Base-by-base conservation (phyloP, 2,113 vertebrate genomes). In the Corythoichthys intestinalis region DNA sequence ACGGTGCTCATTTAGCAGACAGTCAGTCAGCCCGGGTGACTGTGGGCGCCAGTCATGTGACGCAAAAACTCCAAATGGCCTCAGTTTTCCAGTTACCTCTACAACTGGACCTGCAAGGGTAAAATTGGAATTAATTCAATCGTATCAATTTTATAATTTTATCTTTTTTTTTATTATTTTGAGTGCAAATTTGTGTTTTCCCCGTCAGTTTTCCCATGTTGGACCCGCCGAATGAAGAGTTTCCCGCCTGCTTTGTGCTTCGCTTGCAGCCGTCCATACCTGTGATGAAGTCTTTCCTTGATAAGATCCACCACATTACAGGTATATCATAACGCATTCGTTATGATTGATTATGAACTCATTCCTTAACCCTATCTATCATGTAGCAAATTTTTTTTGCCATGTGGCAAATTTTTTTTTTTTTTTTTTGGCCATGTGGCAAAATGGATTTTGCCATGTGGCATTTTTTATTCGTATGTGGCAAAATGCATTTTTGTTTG, bases 241-340 rank as follows among this genome's bases (percentile, higher is more conserved):
- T 94, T 52, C 83, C 90, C 6, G 94, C 93, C 66, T 86, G 76
- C 70, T 96, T 95, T 78, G 81, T 93, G 73, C 78, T 95, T 65
- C 92, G 73, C 48, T 90, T 95, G 74, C 81, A 91, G 37, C 88
- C 91, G 0, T 84, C 92, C 10, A 56, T 94, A 28, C 90, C 91
- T 0, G 44, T 93, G 70, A 81, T 83, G 65, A 71, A 2, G 17
- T 84, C 75, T 46, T 90, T 84, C 70, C 83, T 94, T 20, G 75
- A 91, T 57, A 83, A 84, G 46, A 84, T 95, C 71, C 75, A 89
- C 58, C 81, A 76, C 14, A 88, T 94, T 47, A 94, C 92, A 89
- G 93, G 94, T 92, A 67, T 14, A 54, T 14, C 41, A 6, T 13
- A 11, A 2, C 3, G 54, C 6, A 41, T 41, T 44, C 4, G 10